These are phyloP conservation scores for Diorhabda carinulata DNA, from an alignment of 1,140 invertebrate genomes.

Conservation along the genomic window DNA sequence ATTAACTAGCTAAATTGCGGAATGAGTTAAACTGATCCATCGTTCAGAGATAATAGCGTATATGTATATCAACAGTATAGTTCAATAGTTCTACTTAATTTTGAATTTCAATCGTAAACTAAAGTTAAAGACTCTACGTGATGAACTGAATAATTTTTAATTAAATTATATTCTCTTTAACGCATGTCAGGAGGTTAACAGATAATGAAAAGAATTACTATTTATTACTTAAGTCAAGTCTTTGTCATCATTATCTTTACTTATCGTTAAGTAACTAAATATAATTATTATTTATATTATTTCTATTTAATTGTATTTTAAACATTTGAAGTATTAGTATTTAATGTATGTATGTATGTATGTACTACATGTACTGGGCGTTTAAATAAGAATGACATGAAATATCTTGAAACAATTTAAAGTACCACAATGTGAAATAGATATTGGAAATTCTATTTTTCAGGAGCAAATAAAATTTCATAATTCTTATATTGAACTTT, in stretches of 20 bases:
- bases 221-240: constrained; percentile 7
- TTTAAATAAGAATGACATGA: too few species aligned
- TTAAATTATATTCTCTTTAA: neutral
- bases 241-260: constrained; percentile 24
- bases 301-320: too few species aligned
- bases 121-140: neutral
- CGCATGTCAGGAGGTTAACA: neutral
- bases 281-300: constrained; percentile 15
- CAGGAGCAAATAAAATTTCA: too few species aligned
- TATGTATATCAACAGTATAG: neutral
- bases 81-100: constrained; percentile 1
- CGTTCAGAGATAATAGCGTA: too few species aligned
- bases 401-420: too few species aligned
- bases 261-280: constrained; percentile 21
- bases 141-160: neutral
- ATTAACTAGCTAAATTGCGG: constrained; percentile 39
- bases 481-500: too few species aligned
- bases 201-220: constrained; percentile 5
- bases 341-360: too few species aligned
- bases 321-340: too few species aligned
- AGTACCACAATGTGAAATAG: too few species aligned
- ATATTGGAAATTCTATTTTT: too few species aligned
- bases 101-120: neutral
- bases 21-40: constrained; percentile 26
- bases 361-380: too few species aligned